Evolutionary conservation across 2,888 invertebrate species (phyloP).

Genomic region (Coenonympha arcania): DNA sequence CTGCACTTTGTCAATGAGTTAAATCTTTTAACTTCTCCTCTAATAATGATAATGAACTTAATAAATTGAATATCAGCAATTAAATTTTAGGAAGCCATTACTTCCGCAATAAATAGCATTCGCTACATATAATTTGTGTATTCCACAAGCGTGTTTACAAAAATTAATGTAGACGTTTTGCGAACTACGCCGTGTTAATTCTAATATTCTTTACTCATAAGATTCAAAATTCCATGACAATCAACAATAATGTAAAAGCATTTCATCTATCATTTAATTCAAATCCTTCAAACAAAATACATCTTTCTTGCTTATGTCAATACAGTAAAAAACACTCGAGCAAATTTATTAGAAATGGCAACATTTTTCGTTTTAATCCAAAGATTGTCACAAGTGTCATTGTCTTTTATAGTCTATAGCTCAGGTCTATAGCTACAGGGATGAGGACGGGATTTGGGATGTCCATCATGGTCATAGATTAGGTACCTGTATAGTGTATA

Average conservation of each 20-base stretch:
- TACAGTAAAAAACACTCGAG: conserved; percentile 51
- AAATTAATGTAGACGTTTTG: conserved; percentile 70
- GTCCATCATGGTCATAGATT: too few relatives aligned
- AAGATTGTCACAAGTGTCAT: conserved; percentile 42
- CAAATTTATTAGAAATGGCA: conserved; percentile 54
- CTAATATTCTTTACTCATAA: conserved; percentile 40
- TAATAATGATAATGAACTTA: conserved; percentile 44
- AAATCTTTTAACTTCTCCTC: conserved; percentile 30
- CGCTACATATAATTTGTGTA: conserved; percentile 65
- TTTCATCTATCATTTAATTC: conserved; percentile 29
- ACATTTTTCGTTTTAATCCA: conserved; percentile 46
- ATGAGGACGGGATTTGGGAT: neutral
- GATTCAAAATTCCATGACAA: conserved; percentile 50
- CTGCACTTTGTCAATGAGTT: conserved; percentile 36
- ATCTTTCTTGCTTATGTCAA: conserved; percentile 44
- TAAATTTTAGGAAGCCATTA: conserved; percentile 75
- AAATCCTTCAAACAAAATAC: conserved; percentile 46
- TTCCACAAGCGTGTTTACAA: conserved; percentile 76
- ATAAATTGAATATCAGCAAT: conserved; percentile 60
- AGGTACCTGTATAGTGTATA: too few relatives aligned
- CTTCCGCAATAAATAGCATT: conserved; percentile 74
- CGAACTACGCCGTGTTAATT: conserved; percentile 43
- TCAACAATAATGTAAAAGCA: conserved; percentile 28
- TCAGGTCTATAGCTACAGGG: conserved; percentile 4
- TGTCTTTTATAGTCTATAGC: conserved; percentile 15